phyloP scores from a whole-genome alignment of 2,797 vertebrate species.

The Vultur gryphus region DNA sequence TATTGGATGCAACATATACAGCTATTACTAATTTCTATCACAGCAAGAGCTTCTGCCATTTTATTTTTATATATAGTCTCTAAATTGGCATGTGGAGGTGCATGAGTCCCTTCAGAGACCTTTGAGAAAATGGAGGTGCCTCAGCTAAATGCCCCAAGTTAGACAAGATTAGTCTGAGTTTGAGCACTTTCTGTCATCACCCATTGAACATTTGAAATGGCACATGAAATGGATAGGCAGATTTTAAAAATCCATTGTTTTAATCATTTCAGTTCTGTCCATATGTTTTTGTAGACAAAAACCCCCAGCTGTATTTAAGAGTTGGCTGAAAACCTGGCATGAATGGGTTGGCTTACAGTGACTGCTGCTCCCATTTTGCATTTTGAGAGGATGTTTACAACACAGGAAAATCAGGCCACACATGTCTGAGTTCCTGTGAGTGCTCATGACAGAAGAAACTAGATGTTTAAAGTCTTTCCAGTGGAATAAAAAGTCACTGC shows the following conservation, averaged over 20 bases:
- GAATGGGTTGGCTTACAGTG: neutral
- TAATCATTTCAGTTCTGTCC: neutral
- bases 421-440: neutral
- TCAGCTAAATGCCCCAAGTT: fast-evolving
- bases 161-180: neutral
- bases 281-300: neutral
- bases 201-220: fast-evolving
- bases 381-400: neutral
- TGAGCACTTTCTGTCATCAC: neutral
- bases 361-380: neutral
- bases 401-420: neutral
- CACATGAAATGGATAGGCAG: neutral
- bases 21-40: neutral
- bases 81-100: neutral
- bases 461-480: neutral
- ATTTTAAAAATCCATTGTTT: neutral
- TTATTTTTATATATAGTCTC: neutral
- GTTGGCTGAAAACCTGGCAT: neutral
- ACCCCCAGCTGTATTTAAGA: neutral
- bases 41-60: neutral
- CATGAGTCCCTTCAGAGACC: neutral
- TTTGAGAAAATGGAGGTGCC: neutral
- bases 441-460: neutral
- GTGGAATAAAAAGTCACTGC: neutral
- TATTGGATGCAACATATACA: neutral